Conservation (phyloP, 2,113 vertebrate genomes). For the Hipposideros armiger region DNA sequence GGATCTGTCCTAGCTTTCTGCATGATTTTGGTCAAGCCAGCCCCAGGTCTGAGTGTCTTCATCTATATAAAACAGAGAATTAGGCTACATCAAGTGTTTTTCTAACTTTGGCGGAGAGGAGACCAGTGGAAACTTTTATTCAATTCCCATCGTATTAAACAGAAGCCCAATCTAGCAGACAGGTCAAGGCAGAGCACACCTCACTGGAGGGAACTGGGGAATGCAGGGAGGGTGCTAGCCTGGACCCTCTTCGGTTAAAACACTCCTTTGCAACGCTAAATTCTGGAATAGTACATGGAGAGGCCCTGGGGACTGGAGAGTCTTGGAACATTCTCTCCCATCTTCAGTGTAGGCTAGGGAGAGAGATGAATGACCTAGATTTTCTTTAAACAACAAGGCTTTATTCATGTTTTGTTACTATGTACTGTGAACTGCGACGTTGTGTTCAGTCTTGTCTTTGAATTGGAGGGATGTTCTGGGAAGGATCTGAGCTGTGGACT, state of each 20-base stretch:
- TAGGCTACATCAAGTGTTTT: background rate
- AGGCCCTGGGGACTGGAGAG: background rate
- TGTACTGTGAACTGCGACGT: background rate
- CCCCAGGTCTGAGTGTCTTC: background rate
- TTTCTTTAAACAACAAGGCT: conserved; percentile 63
- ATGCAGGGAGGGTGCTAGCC: background rate
- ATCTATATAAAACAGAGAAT: conserved; percentile 28
- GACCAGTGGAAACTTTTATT: background rate
- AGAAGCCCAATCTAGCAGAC: background rate
- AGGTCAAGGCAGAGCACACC: background rate
- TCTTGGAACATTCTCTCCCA: background rate
- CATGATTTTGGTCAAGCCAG: background rate
- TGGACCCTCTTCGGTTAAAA: background rate
- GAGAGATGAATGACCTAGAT: conserved; percentile 40
- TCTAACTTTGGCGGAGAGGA: background rate
- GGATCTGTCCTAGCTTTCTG: background rate
- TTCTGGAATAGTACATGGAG: background rate
- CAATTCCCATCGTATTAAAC: background rate
- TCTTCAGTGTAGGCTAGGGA: background rate
- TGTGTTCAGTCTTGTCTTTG: conserved; percentile 63
- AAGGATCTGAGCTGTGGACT: background rate
- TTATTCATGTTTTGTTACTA: conserved; percentile 62
- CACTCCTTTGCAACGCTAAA: background rate
- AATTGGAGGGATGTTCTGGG: conserved; percentile 30
- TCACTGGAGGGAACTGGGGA: background rate